Evolutionary conservation across 1,140 invertebrate species (phyloP).

Genomic region (Neodiprion lecontei): DNA sequence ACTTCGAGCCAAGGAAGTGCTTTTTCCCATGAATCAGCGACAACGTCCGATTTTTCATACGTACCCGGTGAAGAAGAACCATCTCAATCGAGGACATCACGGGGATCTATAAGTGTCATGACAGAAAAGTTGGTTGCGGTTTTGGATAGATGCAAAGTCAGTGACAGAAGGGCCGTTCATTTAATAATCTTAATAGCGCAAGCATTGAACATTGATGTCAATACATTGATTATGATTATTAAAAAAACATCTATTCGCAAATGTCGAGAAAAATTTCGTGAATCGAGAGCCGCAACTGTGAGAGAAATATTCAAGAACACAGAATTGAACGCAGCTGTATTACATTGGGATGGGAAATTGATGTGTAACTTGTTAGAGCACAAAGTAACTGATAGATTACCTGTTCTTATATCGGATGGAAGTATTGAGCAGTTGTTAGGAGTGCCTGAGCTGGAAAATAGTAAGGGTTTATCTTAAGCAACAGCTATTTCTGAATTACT

Average conservation of each 20-base stretch:
- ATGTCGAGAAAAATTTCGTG: slow-evolving; percentile 27
- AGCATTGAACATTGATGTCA: slow-evolving; percentile 24
- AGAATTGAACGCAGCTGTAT: slow-evolving; percentile 19
- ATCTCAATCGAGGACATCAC: slow-evolving; percentile 19
- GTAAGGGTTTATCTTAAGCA: no score
- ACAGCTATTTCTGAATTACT: no score
- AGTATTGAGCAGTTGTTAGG: no score
- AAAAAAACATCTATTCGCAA: slow-evolving; percentile 29
- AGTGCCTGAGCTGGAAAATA: no score
- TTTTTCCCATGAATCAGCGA: no score
- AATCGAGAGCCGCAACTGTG: slow-evolving; percentile 28
- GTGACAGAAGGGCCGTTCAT: slow-evolving; percentile 26
- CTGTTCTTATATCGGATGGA: no score
- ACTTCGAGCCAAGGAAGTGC: background rate
- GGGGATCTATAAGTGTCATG: slow-evolving; percentile 14
- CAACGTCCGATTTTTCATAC: no score
- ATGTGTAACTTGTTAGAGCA: slow-evolving; percentile 21
- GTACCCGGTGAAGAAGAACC: background rate
- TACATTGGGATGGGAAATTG: slow-evolving; percentile 38
- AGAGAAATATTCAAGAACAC: slow-evolving; percentile 30
- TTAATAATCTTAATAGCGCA: slow-evolving; percentile 26
- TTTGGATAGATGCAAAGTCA: slow-evolving; percentile 33
- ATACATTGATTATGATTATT: slow-evolving; percentile 15
- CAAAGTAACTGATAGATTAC: no score
- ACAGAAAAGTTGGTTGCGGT: slow-evolving; percentile 25